A percentile compares a stretch with the other conserved stretches of the same genome.
Evolutionary conservation across 1,140 invertebrate species (phyloP).

Genomic region (Trinorchestia longiramus): DNA sequence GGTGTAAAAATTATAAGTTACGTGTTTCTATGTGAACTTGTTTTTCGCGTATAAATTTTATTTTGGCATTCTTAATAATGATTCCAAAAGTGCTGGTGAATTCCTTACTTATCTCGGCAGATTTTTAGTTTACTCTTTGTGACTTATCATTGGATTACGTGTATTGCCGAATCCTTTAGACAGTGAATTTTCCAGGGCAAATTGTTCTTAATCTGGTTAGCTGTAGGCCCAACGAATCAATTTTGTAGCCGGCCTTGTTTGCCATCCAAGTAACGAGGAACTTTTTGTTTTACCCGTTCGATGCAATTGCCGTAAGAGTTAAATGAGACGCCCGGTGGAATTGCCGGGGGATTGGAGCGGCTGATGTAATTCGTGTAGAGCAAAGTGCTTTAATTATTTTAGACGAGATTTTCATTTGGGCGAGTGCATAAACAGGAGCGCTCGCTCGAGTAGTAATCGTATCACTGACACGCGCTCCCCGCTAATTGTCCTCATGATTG

Average conservation of each 20-base stretch:
- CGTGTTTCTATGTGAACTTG: background rate
- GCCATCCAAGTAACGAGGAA: constrained; percentile 38
- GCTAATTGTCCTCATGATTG: constrained; percentile 19
- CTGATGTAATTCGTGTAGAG: constrained; percentile 54
- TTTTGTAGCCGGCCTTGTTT: constrained; percentile 28
- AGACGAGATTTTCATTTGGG: constrained; percentile 54
- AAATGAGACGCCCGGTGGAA: constrained; percentile 21
- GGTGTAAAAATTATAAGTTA: background rate
- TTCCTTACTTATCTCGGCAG: background rate
- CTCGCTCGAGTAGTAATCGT: background rate
- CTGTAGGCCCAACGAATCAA: constrained; percentile 2
- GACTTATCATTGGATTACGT: background rate
- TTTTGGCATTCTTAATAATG: background rate
- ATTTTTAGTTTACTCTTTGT: background rate
- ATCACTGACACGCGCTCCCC: background rate
- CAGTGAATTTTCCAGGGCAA: background rate
- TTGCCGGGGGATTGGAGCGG: constrained; percentile 45
- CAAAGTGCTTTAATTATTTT: constrained; percentile 54
- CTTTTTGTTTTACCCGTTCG: background rate
- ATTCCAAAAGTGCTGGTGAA: background rate
- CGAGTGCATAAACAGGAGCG: constrained; percentile 43
- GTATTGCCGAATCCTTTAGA: background rate
- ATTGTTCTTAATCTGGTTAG: background rate
- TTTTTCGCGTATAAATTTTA: background rate
- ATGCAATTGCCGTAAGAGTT: constrained; percentile 51